phyloP scores from a whole-genome alignment of 2,888 invertebrate genomes.

The Rhorus exstirpatorius region DNA sequence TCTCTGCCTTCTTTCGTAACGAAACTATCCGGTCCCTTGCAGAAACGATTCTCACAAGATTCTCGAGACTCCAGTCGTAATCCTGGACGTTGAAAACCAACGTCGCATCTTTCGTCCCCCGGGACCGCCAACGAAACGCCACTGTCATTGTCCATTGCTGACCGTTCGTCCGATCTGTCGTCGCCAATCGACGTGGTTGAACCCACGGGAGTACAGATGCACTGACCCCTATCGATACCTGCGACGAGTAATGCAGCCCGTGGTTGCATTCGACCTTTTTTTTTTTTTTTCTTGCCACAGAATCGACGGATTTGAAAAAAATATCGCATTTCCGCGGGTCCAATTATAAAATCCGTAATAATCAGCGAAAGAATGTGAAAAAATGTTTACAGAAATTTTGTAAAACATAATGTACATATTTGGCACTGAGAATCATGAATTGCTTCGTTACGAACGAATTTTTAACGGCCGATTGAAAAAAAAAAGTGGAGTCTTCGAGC shows the following conservation, averaged over 20 bases:
- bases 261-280: neutral
- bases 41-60: constrained; percentile 64
- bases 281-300: neutral
- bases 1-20: constrained; percentile 29
- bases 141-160: constrained; percentile 72
- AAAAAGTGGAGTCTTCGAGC: too few relatives aligned
- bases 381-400: neutral
- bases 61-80: constrained; percentile 63
- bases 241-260: constrained; percentile 45
- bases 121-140: constrained; percentile 72
- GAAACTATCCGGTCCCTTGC: constrained; percentile 61
- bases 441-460: too few relatives aligned
- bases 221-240: constrained; percentile 71
- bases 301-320: neutral
- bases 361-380: neutral
- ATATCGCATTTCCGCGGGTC: neutral
- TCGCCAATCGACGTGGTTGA: constrained; percentile 80
- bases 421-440: neutral
- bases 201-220: constrained; percentile 75
- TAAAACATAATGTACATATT: neutral
- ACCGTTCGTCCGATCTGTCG: constrained; percentile 76
- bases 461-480: too few relatives aligned
- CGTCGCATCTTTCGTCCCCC: constrained; percentile 79
- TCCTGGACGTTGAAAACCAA: constrained; percentile 78
- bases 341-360: neutral